Evolutionary conservation across 2,113 vertebrate genomes (phyloP).

Genomic region (Petromus typicus): DNA sequence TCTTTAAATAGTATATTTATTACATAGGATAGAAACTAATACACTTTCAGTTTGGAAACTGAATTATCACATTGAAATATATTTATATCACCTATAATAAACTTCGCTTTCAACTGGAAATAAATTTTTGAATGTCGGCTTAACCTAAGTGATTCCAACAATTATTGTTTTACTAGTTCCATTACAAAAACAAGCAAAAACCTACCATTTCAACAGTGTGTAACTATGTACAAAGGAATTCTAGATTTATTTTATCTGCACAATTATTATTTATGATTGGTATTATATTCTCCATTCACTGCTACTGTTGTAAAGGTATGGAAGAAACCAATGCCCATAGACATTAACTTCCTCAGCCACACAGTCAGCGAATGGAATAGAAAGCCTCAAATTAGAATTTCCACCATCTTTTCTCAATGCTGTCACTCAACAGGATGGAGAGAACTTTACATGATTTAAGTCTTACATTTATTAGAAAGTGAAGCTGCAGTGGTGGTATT

Average conservation of each 20-base stretch:
- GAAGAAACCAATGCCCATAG: neutral
- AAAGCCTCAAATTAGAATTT: neutral
- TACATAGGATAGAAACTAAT: slow-evolving; percentile 4
- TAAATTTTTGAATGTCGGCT: neutral
- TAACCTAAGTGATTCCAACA: neutral
- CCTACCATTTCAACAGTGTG: neutral
- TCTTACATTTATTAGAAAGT: slow-evolving; percentile 95
- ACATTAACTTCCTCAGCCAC: neutral
- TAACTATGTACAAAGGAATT: slow-evolving; percentile 44
- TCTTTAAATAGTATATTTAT: slow-evolving; percentile 42
- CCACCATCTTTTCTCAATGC: neutral
- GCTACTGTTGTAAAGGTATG: neutral
- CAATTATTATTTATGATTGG: neutral
- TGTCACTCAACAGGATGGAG: neutral
- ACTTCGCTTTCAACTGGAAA: neutral
- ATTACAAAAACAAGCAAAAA: neutral
- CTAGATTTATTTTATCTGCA: slow-evolving; percentile 3
- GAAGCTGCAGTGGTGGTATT: slow-evolving; percentile 90
- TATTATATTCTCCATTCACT: neutral
- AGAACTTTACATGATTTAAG: slow-evolving; percentile 11
- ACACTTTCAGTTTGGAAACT: slow-evolving; percentile 58
- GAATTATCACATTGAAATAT: slow-evolving; percentile 8
- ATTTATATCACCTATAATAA: slow-evolving; percentile 28
- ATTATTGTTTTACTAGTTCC: neutral
- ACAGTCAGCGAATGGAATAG: neutral